Conservation (phyloP, 2,797 vertebrate genomes). For the Tinamus major region DNA sequence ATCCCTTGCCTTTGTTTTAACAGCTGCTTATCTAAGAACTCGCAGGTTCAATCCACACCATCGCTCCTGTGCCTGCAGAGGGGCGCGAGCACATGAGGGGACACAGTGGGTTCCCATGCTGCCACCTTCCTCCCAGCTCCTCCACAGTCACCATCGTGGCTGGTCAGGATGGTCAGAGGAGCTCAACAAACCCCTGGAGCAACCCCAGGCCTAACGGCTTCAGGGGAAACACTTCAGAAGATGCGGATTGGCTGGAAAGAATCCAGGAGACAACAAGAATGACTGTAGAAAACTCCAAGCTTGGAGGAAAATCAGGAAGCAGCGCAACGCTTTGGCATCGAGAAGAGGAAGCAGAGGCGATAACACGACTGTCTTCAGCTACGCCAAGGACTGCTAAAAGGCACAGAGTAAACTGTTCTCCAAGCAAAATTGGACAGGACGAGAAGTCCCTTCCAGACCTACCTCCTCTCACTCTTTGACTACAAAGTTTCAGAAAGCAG, state of each 20-base stretch:
- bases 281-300: not conserved
- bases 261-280: not conserved
- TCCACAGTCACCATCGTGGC: no score
- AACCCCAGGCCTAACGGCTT: not conserved
- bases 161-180: not conserved
- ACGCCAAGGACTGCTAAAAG: not conserved
- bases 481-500: not conserved
- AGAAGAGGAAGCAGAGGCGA: not conserved
- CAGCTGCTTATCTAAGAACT: not conserved
- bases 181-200: not conserved
- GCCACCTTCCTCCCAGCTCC: not conserved
- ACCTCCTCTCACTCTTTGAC: not conserved
- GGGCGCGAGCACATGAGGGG: not conserved
- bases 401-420: not conserved
- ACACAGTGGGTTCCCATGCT: rapidly evolving
- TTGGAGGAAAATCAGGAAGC: not conserved
- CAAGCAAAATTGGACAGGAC: not conserved
- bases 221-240: not conserved
- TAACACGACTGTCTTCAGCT: not conserved
- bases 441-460: not conserved
- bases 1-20: not conserved
- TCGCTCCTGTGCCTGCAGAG: rapidly evolving
- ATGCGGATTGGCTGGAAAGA: not conserved
- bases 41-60: not conserved
- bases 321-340: not conserved